Percentiles rank a stretch among this genome's conserved stretches.
These are phyloP conservation scores for Fulica atra DNA, from an alignment of 2,113 vertebrate genomes.

Conservation along the genomic window DNA sequence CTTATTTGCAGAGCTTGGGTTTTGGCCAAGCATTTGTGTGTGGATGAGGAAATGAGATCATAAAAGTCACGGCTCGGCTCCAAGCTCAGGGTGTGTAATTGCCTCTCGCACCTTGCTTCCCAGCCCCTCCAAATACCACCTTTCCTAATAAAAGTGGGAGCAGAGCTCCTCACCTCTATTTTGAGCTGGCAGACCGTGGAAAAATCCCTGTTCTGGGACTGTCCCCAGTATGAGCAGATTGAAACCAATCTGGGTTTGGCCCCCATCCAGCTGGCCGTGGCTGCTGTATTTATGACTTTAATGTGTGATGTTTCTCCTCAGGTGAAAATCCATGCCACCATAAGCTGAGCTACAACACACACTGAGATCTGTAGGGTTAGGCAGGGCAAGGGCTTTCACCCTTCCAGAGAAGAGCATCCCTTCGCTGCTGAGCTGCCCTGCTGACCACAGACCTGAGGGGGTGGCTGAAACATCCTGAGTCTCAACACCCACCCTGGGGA, in stretches of 20 bases:
- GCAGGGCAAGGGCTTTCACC: neutral
- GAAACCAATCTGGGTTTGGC: neutral
- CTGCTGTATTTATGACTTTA: neutral
- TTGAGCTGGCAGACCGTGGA: neutral
- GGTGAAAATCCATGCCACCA: neutral
- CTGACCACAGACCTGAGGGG: neutral
- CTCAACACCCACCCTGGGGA: fast-evolving
- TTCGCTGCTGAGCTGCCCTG: neutral
- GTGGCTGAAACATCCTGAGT: fast-evolving
- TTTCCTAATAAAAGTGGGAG: neutral
- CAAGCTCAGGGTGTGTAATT: neutral
- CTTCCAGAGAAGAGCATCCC: neutral
- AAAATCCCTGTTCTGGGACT: neutral
- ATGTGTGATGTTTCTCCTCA: neutral
- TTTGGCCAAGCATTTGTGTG: slow-evolving; percentile 22
- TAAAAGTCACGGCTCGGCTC: slow-evolving; percentile 21
- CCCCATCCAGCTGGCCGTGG: neutral
- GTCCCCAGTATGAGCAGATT: neutral
- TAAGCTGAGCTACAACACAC: neutral
- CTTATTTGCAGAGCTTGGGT: slow-evolving; percentile 42
- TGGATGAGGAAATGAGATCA: slow-evolving; percentile 65
- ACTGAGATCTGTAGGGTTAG: neutral
- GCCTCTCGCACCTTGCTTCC: slow-evolving; percentile 45
- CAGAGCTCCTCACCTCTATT: neutral
- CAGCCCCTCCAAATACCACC: neutral